Evolutionary conservation across 2,113 vertebrate species (phyloP).

Genomic region (Equus quagga): DNA sequence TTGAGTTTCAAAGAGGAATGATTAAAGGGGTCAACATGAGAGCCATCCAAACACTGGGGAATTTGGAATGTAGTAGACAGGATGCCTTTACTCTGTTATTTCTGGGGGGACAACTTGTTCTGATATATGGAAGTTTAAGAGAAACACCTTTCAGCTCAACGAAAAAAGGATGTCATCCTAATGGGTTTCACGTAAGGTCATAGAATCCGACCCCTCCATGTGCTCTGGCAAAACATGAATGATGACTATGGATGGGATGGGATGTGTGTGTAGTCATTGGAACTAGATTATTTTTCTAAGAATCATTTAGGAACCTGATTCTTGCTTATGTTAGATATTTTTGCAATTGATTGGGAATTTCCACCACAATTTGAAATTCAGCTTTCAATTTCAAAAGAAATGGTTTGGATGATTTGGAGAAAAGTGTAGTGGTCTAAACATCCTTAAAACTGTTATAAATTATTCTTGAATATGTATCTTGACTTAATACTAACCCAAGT

Average conservation of each 20-base stretch:
- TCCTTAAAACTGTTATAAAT: no score
- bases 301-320: fast-evolving
- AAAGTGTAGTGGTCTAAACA: fast-evolving
- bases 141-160: fast-evolving
- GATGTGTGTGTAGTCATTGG: fast-evolving
- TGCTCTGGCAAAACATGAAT: fast-evolving
- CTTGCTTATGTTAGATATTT: not conserved
- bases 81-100: fast-evolving
- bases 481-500: fast-evolving
- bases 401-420: not conserved
- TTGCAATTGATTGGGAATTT: not conserved
- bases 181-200: fast-evolving
- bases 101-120: not conserved
- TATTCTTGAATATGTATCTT: fast-evolving
- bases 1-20: not conserved
- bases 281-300: not conserved
- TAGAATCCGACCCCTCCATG: fast-evolving
- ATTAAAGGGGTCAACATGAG: fast-evolving
- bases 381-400: not conserved
- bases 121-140: not conserved
- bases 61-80: fast-evolving
- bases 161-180: fast-evolving
- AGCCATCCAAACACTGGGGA: fast-evolving
- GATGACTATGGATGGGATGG: fast-evolving
- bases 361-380: not conserved